Evolutionary conservation across 2,888 invertebrate genomes (phyloP).

Genomic region (Leucophora obtusa): DNA sequence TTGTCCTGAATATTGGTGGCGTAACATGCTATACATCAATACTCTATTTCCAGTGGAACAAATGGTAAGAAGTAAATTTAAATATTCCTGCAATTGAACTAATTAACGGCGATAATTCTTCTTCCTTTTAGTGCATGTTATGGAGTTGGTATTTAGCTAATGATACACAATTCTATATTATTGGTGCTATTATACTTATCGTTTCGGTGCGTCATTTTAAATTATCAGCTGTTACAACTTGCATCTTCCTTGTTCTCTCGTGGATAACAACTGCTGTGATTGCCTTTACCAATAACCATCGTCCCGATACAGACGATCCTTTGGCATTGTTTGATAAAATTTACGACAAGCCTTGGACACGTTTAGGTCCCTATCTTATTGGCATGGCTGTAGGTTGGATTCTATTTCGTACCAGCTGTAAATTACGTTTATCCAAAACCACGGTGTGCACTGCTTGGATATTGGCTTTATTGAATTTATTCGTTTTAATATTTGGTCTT

Average conservation of each 20-base stretch:
- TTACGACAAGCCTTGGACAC: constrained; percentile 93
- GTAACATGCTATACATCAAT: constrained; percentile 91
- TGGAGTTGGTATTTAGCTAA: constrained; percentile 95
- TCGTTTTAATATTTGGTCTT: constrained; percentile 88
- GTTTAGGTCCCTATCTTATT: constrained; percentile 89
- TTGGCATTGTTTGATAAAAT: constrained; percentile 92
- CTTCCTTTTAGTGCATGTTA: constrained; percentile 86
- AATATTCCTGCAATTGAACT: not conserved
- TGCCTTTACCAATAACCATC: constrained; percentile 87
- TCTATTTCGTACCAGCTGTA: constrained; percentile 89
- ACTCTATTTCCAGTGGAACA: constrained; percentile 90
- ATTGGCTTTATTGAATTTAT: constrained; percentile 83
- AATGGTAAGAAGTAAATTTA: constrained; percentile 82
- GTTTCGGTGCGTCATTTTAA: constrained; percentile 89
- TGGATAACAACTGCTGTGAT: constrained; percentile 89
- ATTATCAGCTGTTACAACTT: constrained; percentile 83
- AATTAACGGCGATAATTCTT: not conserved
- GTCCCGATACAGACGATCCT: constrained; percentile 89
- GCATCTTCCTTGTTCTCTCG: constrained; percentile 85
- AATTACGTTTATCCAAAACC: constrained; percentile 85
- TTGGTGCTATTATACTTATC: constrained; percentile 89
- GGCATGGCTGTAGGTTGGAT: constrained; percentile 92
- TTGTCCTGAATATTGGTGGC: constrained; percentile 93
- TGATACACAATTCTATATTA: constrained; percentile 91
- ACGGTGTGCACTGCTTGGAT: constrained; percentile 86